Base-by-base conservation (phyloP, 2,888 invertebrate species). In the Idaea dimidiata region DNA sequence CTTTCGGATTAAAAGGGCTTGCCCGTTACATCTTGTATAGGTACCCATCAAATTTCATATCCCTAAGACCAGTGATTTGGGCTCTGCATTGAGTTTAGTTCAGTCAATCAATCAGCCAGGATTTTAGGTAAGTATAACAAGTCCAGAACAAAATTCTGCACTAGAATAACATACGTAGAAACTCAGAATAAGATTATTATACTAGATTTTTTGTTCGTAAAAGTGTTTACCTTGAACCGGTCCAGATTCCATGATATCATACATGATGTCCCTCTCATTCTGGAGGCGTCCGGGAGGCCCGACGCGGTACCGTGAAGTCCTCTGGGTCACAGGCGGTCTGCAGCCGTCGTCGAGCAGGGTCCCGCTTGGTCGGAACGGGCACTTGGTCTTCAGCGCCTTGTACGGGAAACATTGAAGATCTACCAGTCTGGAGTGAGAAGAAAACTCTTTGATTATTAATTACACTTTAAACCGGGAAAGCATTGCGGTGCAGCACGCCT, bases 371-470 rank as follows among this genome's bases (percentile, higher is more conserved):
- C 90, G 93, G 68, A 97, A 93, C 55, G 92, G 93, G 79, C 99
- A 99, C 0, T 0, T 8, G 5, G 94, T 94, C 32, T 89, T 89
- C 4, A 79, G 81, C 0, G 95, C 96, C 17, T 89, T 91, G 84
- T 97, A 99, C 0, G 97, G 97, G 87, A 96, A 97, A 83, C 99
- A 99, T 0, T 93, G 88, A 72, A 97, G 97, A 69, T 97, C 95
- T 6, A 98, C 97, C 54, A 98, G 91, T 0, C 99, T 98, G 83
- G 7, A 87, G 16, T 43, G 43, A 75, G 60, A 58, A 63, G 60
- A 18, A 31, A 55, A 18, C 57, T 58, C 54, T 16, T 24, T 55
- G 16, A 59, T 54, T n/a, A n/a, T n/a, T n/a, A n/a, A 55, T 32
- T 43, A 16, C 7, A 17, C 18, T 31, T 18, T 57, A 24, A 10